A percentile compares a stretch with the other conserved stretches of the same genome.
phyloP scores from a whole-genome alignment of 2,797 vertebrate genomes.

The Darevskia nairensis region DNA sequence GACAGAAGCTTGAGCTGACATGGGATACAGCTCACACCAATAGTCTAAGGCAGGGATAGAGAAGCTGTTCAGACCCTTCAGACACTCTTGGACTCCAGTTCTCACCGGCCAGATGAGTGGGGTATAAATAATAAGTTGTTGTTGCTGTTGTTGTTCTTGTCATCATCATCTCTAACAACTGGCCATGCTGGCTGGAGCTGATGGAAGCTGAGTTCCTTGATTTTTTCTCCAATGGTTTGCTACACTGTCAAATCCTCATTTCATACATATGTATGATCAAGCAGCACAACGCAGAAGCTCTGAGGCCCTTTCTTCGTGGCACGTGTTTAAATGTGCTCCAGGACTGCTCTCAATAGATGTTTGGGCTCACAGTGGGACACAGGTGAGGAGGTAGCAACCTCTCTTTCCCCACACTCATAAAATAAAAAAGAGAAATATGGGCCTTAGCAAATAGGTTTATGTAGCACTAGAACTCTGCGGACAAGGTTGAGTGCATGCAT shows the following conservation, averaged over 20 bases:
- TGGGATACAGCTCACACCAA: too few relatives aligned
- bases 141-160: too few relatives aligned
- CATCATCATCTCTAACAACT: too few relatives aligned
- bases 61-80: too few relatives aligned
- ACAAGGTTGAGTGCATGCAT: slow-evolving; percentile 49
- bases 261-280: not conserved
- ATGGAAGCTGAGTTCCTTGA: not conserved
- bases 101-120: too few relatives aligned
- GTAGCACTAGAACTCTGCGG: slow-evolving; percentile 43
- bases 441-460: slow-evolving; percentile 44
- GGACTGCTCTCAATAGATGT: not conserved
- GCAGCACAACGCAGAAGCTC: not conserved
- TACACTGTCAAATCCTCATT: not conserved
- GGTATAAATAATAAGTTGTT: too few relatives aligned
- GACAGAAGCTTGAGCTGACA: too few relatives aligned
- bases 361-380: not conserved
- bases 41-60: too few relatives aligned
- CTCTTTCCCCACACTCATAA: slow-evolving; percentile 5
- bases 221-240: not conserved
- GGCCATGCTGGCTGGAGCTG: too few relatives aligned
- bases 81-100: too few relatives aligned
- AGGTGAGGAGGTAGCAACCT: not conserved
- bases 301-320: not conserved
- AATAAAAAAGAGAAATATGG: slow-evolving; percentile 36
- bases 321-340: not conserved